Evolutionary conservation across 35 echinoderm and acorn worm species (phyloP).

Genomic region (Ptychodera flava): DNA sequence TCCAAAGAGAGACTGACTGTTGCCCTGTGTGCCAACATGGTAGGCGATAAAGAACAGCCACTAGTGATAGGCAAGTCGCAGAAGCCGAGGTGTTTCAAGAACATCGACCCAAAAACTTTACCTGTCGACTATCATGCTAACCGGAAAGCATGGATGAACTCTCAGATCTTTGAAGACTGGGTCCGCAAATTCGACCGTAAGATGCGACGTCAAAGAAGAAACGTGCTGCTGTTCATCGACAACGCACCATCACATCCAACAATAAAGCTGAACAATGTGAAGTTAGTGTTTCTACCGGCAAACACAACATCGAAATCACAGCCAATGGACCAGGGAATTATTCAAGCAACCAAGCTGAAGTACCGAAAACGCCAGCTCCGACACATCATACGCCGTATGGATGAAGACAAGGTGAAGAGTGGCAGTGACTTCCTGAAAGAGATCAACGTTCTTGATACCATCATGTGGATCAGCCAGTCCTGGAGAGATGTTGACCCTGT

Average conservation of each 20-base stretch:
- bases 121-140: neutral
- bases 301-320: constrained; percentile 38
- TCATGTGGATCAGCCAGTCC: constrained; percentile 14
- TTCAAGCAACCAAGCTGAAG: constrained; percentile 23
- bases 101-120: neutral
- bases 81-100: constrained; percentile 17
- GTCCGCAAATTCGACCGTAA: neutral
- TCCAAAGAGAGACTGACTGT: constrained; percentile 12
- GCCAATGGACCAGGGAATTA: constrained; percentile 31
- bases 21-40: constrained; percentile 35
- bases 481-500: neutral
- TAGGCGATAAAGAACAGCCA: constrained; percentile 31
- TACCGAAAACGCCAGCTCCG: constrained; percentile 25
- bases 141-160: neutral
- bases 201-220: neutral
- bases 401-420: neutral
- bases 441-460: constrained; percentile 12
- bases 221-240: no score
- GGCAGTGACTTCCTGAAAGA: constrained; percentile 6
- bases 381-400: constrained; percentile 3
- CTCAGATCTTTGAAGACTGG: neutral
- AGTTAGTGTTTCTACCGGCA: constrained; percentile 34
- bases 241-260: no score
- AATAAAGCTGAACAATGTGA: neutral
- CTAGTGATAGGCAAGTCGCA: constrained; percentile 25